Evolutionary conservation across 2,888 invertebrate genomes (phyloP), one percentile per base, ranked within the genome.

Genomic region (Phanerotoma sp.): DNA sequence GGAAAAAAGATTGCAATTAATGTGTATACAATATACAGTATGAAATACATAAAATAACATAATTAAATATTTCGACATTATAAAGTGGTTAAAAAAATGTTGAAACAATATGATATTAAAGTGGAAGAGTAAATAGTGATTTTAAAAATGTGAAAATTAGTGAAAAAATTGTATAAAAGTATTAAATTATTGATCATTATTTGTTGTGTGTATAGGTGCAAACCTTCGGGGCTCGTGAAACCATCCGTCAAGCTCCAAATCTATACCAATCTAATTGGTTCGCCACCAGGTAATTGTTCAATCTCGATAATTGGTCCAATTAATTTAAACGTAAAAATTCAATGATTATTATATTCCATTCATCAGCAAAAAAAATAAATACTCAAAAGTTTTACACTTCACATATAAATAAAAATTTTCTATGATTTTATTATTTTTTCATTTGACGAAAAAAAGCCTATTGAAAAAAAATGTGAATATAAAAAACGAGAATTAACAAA

Each of bases 251-350:
- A 57, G 46, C 61, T 61, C 63, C 62, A 70, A 72, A 72, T 70
- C 67, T 57, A 25, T 25, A 72, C 60, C 66, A 66, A 71, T 70
- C 71, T 74, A 75, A 76, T 76, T 76, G 74, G 62, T 72, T 71
- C 65, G 67, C 68, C 68, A 66, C 65, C 66, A 70, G 70, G 70
- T 72, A 74, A 74, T 74, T 72, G 73, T 69, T 67, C 68, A 66
- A 65, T 61, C 62, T 62, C 65, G 68, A 65, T 74, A 75, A 75
- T 75, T 75, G 75, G 73, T 66, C 74, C 75, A 76, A 76, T 76
- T 75, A 75, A 73, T 74, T 69, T 68, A 69, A 67, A 40, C 68
- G 66, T 66, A 73, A 73, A 72, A 71, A 65, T 68, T 62, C 65
- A 68, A 63, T 65, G 66, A 69, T 70, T 69, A 69, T 72, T 67